Conservation (phyloP, 2,797 vertebrate genomes). For the Prionace glauca region DNA sequence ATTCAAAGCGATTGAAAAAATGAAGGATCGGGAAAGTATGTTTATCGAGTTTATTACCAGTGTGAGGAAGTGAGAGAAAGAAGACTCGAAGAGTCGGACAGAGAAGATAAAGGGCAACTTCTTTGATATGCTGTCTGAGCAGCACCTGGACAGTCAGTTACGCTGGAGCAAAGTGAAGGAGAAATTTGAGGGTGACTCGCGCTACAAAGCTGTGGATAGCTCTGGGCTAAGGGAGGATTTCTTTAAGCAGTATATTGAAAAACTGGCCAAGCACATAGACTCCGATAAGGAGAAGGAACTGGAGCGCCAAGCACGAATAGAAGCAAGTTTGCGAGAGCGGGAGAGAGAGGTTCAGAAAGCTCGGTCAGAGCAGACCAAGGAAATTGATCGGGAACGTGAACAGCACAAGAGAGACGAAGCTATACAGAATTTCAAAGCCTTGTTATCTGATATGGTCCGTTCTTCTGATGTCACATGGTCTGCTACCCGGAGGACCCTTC, state of each 20-base stretch:
- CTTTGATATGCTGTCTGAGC: slow-evolving; percentile 85
- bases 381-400: slow-evolving; percentile 90
- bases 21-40: slow-evolving; percentile 96
- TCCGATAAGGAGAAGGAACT: slow-evolving; percentile 91
- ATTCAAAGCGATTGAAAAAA: slow-evolving; percentile 98
- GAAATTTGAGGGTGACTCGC: slow-evolving; percentile 86
- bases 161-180: slow-evolving; percentile 99
- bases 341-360: slow-evolving; percentile 95
- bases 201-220: slow-evolving; percentile 94
- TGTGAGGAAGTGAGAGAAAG: slow-evolving; percentile 91
- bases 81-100: slow-evolving; percentile 90
- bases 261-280: slow-evolving; percentile 90
- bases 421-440: slow-evolving; percentile 93
- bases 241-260: slow-evolving; percentile 93
- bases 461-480: slow-evolving; percentile 98
- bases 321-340: slow-evolving; percentile 87
- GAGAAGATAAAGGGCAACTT: slow-evolving; percentile 97
- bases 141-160: slow-evolving; percentile 87
- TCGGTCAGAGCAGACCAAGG: slow-evolving; percentile 95
- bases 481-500: slow-evolving; percentile 85
- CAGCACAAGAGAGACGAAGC: slow-evolving; percentile 97
- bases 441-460: slow-evolving; percentile 95
- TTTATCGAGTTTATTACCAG: slow-evolving; percentile 90
- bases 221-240: slow-evolving; percentile 90
- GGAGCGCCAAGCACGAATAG: slow-evolving; percentile 92